Evolutionary conservation across 1,140 invertebrate species (phyloP), one percentile per base, ranked within the genome.

Genomic region (Meloidogyne exigua): DNA sequence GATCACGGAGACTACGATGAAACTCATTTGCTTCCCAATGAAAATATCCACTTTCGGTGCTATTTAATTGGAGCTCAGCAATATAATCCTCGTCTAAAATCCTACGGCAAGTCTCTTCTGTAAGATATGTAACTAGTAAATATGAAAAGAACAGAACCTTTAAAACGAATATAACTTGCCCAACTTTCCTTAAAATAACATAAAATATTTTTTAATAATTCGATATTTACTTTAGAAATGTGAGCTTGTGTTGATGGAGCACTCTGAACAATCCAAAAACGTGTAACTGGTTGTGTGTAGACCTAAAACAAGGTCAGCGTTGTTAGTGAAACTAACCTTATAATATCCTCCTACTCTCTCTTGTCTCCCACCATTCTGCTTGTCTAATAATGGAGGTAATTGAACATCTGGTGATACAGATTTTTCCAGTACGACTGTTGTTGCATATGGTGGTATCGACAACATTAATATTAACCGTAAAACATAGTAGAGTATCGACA

Each of bases 11-110:
- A 4, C 65, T 32, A 23, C 72, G 42, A 49, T 73, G 72, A 39
- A 73, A 73, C 57, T 73, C 72, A 57, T 64, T 73, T 12, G 62
- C 72, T 13, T 73, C 72, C 72, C 72, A 73, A 23, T 73, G 72
- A 32, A 73, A 73, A 39, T 73, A 73, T 11, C 57, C 21, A 64
- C 72, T 73, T 32, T 73, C 72, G 3, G 72, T 73, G 57, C 72
- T 73, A 23, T 73, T 73, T 42, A 73, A 65, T 21, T 36, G 23
- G 7, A 62, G 72, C 57, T 73, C 72, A 36, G 72, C 72, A 57
- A 73, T 36, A 57, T 57, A 57, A 25, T 73, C 72, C 12, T 42
- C 57, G 7, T 73, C 72, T 0, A 32, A 23, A 36, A 62, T 32
- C 23, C 23, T 73, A 15, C 72, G 72, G 72, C 72, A 73, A 42